Evolutionary conservation across 1,140 invertebrate species (phyloP).

Genomic region (Anastrepha obliqua): DNA sequence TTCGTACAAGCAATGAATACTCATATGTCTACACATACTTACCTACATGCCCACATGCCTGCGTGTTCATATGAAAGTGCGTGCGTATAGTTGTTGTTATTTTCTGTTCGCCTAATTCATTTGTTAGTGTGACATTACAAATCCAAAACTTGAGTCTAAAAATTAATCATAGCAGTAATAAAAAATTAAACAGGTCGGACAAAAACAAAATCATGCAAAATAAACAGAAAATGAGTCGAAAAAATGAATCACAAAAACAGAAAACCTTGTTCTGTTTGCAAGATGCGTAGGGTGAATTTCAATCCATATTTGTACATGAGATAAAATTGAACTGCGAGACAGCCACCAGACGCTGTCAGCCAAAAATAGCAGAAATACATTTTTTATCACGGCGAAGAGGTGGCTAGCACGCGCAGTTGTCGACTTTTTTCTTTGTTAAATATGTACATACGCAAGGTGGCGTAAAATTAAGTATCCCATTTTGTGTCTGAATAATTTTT

Average conservation of each 20-base stretch:
- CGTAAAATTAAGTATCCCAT: too few species aligned
- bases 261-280: not conserved
- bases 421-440: too few species aligned
- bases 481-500: too few species aligned
- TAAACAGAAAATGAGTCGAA: not conserved
- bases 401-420: too few species aligned
- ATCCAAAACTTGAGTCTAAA: not conserved
- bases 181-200: not conserved
- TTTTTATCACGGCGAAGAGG: too few species aligned
- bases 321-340: not conserved
- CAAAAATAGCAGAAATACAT: not conserved
- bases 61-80: too few species aligned
- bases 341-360: not conserved
- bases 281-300: not conserved
- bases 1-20: not conserved
- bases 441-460: too few species aligned
- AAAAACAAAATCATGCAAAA: not conserved
- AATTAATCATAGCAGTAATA: conserved; percentile 6
- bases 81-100: not conserved
- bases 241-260: not conserved
- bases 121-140: not conserved
- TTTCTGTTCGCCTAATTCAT: not conserved
- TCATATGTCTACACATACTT: not conserved
- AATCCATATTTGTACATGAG: not conserved
- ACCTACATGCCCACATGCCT: too few species aligned